Conservation (phyloP, 2,113 vertebrate species). For the Scomber colias region DNA sequence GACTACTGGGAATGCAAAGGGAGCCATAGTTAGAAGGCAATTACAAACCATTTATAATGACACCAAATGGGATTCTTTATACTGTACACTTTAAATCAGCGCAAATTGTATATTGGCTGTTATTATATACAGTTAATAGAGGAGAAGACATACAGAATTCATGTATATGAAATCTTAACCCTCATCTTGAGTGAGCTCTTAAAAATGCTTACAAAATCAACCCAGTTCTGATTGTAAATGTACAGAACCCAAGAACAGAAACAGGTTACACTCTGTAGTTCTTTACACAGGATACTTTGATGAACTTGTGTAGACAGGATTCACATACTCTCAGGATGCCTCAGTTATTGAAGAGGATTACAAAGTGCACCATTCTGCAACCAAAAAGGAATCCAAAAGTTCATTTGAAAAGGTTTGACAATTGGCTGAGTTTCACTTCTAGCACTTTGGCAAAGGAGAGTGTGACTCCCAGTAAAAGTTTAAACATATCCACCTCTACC, state of each 20-base stretch:
- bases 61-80: neutral
- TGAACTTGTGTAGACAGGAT: too few species aligned
- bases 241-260: too few species aligned
- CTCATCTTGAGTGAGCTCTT: neutral
- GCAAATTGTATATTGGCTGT: neutral
- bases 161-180: neutral
- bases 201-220: neutral
- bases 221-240: too few species aligned
- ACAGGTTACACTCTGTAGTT: neutral
- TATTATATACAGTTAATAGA: neutral
- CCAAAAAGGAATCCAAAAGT: conserved; percentile 8
- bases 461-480: conserved; percentile 19
- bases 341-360: conserved; percentile 6
- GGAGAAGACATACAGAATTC: neutral
- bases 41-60: neutral
- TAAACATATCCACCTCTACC: neutral
- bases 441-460: conserved; percentile 14
- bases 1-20: neutral
- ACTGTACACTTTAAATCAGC: neutral
- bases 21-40: neutral
- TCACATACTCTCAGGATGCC: conserved; percentile 10
- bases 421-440: conserved; percentile 12
- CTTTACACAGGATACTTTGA: conserved; percentile 14
- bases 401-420: conserved; percentile 18
- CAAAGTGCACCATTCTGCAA: neutral